Base-by-base conservation (phyloP, 1,140 invertebrate species). In the Polyergus mexicanus region DNA sequence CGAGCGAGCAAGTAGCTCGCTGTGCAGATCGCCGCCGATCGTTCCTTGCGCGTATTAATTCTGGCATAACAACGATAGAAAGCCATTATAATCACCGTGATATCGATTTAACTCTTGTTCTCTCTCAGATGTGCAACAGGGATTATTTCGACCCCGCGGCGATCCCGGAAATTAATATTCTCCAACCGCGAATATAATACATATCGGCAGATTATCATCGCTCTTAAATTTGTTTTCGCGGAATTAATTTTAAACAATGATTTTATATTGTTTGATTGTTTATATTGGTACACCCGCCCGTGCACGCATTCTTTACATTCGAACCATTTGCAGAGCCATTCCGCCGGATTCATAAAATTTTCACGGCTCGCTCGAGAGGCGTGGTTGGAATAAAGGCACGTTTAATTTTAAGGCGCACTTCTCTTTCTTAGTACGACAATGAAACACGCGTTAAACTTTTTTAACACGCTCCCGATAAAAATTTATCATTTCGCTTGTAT, bases 141-240 rank as follows among this genome's bases (percentile, higher is more conserved):
- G 80, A 86, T 86, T 86, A 84, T 58, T 86, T 69, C 69, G 80
- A 75, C 80, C 71, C 35, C 54, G 47, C 47, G 51, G 16, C 47
- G 69, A 72, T 75, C 35, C 60, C 78, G 77, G 68, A 89, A 87
- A 84, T 89, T 89, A 89, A 89, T 89, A 89, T 89, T 87, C 71
- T 74, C 77, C 63, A 54, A 56, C 76, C 80, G 76, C 88, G 89
- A 88, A 88, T 88, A 88, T 88, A 90, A 88, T 72, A 74, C 76
- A 75, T 89, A 90, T 87, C 75, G 71, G 71, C 75, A 72, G 89
- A 90, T 90, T 90, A 90, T 89, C 81, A 85, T 90, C 86, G 86
- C 71, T 74, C 69, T 69, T 89, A 87, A 87, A 75, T 47, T 66
- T 58, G 81, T 85, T 69, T 66, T 76, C 81, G 22, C 28, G 16